Conservation (phyloP, 2,113 vertebrate genomes). For the Rhipidura dahli region DNA sequence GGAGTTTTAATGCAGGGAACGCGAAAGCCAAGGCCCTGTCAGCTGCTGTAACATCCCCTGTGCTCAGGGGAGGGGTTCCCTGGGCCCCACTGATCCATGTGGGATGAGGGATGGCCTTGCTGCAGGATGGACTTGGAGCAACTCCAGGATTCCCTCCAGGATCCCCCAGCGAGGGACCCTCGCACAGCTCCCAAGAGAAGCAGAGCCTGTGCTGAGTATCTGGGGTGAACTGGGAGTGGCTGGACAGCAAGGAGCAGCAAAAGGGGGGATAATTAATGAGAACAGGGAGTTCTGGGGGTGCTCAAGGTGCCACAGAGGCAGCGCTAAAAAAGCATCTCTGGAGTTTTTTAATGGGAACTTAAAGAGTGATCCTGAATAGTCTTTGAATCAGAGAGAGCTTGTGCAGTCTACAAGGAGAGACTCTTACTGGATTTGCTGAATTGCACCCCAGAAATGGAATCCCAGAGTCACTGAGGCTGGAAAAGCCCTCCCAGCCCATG, state of each 20-base stretch:
- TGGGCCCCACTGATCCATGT: background rate
- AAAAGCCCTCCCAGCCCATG: background rate
- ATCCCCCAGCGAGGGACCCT: background rate
- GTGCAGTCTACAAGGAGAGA: background rate
- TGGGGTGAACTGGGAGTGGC: background rate
- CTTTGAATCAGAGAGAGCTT: background rate
- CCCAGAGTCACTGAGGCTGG: rapidly evolving
- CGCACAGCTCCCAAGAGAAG: background rate
- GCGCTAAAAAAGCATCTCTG: background rate
- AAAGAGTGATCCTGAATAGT: background rate
- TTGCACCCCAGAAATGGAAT: background rate
- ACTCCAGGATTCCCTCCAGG: rapidly evolving
- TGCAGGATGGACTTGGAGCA: background rate
- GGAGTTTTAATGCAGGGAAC: background rate
- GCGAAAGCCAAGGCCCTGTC: background rate
- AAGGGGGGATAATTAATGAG: background rate
- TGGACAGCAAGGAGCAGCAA: background rate
- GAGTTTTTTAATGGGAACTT: background rate
- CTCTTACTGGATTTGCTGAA: background rate
- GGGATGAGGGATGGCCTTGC: background rate
- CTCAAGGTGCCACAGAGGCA: background rate
- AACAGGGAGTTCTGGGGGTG: background rate
- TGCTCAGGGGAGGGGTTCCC: background rate
- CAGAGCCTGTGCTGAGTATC: background rate
- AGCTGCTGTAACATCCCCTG: background rate